Base-by-base conservation (phyloP, 1,140 invertebrate species). In the Linepithema humile region DNA sequence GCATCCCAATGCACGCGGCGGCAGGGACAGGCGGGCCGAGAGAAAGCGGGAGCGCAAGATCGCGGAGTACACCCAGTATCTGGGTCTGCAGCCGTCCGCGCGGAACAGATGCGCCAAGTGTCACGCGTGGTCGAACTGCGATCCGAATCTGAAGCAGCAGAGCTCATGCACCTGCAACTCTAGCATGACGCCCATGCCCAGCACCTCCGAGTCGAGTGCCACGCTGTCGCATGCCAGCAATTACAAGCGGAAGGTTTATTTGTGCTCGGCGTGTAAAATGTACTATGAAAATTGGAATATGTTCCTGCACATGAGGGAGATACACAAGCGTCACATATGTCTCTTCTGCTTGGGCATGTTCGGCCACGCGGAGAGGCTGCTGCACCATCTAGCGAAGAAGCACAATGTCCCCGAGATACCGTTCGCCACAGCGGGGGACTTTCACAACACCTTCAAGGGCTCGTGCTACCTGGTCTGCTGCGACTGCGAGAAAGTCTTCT, bases 251-350 rank as follows among this genome's bases (percentile, higher is more conserved):
- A 97, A 97, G 93, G 97, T 97, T 72, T 97, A 97, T 86, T 91
- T 97, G 17, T 98, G 97, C 91, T 96, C 96, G 10, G 96, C 96
- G 0, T 98, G 97, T 92, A 96, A 96, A 32, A 97, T 96, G 2
- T 97, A 97, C 87, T 97, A 97, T 94, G 97, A 97, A 93, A 97
- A 97, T 86, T 97, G 97, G 97, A 97, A 97, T 94, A 94, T 97
- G 38, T 97, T 97, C 91, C 91, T 97, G 12, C 97, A 98, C 87
- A 97, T 97, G 96, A 94, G 96, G 62, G 97, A 97, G 86, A 95
- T 96, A 23, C 97, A 98, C 91, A 96, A 96, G 83, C 95, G 97
- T 50, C 96, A 96, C 89, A 97, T 97, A 85, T 98, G 97, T 91
- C 92, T 97, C 12, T 97, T 96, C 92, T 98, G 97, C 90, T 94